Conservation (phyloP, 2,888 invertebrate genomes). For the Caenorhabditis drosophilae region DNA sequence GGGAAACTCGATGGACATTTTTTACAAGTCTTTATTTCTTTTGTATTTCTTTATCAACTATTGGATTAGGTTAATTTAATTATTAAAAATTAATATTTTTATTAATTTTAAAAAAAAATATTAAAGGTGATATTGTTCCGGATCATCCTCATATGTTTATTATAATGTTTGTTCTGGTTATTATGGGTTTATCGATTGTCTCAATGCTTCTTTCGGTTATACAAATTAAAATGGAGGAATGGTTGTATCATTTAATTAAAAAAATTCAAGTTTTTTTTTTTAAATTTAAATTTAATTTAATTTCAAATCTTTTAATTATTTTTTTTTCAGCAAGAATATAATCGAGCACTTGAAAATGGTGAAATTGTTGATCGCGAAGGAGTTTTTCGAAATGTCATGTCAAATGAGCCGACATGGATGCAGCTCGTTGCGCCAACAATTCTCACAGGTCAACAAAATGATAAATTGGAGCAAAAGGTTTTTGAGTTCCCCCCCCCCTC, state of each 20-base stretch:
- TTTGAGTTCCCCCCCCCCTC: too few relatives aligned
- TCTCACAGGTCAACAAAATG: conserved; percentile 54
- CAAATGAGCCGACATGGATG: conserved; percentile 58
- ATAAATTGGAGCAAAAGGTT: conserved; percentile 55
- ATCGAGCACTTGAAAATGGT: conserved; percentile 56
- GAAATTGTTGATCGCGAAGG: conserved; percentile 35
- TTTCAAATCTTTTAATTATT: not conserved
- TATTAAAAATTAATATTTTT: conserved; percentile 1
- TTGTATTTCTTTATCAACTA: conserved; percentile 94
- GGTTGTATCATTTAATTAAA: conserved; percentile 64
- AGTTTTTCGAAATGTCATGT: conserved; percentile 39
- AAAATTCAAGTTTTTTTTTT: conserved; percentile 46
- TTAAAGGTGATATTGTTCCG: conserved; percentile 71
- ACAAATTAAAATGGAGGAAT: conserved; percentile 71
- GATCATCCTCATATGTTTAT: conserved; percentile 86
- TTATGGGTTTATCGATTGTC: conserved; percentile 90
- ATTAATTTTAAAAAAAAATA: conserved; percentile 38
- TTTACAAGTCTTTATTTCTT: conserved; percentile 95
- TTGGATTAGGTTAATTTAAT: conserved; percentile 76
- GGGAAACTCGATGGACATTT: conserved; percentile 81
- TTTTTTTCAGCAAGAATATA: conserved; percentile 58
- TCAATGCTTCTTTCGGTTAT: conserved; percentile 97
- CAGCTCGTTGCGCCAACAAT: conserved; percentile 56
- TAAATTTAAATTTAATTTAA: not conserved
- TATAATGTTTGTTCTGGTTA: conserved; percentile 87